A percentile compares a stretch with the other conserved stretches of the same genome.
Conservation (phyloP, 2,888 invertebrate genomes). For the Dysmachus trigonus region DNA sequence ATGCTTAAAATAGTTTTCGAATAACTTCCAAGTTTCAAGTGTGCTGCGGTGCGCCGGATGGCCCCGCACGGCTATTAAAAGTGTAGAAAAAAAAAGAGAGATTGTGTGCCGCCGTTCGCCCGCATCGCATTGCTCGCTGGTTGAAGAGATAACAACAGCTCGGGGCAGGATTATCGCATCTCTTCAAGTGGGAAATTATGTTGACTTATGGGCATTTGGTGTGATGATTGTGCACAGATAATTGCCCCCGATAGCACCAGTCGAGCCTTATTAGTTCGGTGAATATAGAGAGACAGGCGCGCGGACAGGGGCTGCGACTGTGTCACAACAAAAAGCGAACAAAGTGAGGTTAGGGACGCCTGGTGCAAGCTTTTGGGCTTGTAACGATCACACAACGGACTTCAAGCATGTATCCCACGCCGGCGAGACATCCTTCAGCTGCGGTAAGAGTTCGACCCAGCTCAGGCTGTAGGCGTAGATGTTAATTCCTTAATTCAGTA, state of each 20-base stretch:
- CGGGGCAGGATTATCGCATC: background rate
- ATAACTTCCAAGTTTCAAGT: background rate
- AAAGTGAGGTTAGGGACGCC: constrained; percentile 44
- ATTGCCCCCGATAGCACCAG: background rate
- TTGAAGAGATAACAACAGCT: background rate
- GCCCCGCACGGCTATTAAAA: background rate
- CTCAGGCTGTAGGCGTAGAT: background rate
- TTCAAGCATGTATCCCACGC: constrained; percentile 72
- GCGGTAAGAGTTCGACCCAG: constrained; percentile 68
- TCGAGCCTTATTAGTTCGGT: background rate
- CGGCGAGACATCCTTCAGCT: constrained; percentile 76
- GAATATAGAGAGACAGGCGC: background rate
- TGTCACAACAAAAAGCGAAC: background rate
- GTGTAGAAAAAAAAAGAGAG: background rate
- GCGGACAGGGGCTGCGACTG: background rate
- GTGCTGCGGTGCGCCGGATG: background rate
- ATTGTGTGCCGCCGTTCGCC: background rate
- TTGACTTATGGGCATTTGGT: background rate
- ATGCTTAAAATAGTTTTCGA: background rate
- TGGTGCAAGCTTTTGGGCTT: background rate
- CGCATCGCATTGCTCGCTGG: background rate
- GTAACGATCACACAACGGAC: background rate
- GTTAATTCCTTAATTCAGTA: background rate
- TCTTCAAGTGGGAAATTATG: constrained; percentile 26
- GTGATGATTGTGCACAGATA: background rate